Evolutionary conservation across 2,113 vertebrate species (phyloP).

Genomic region (Otis tarda): DNA sequence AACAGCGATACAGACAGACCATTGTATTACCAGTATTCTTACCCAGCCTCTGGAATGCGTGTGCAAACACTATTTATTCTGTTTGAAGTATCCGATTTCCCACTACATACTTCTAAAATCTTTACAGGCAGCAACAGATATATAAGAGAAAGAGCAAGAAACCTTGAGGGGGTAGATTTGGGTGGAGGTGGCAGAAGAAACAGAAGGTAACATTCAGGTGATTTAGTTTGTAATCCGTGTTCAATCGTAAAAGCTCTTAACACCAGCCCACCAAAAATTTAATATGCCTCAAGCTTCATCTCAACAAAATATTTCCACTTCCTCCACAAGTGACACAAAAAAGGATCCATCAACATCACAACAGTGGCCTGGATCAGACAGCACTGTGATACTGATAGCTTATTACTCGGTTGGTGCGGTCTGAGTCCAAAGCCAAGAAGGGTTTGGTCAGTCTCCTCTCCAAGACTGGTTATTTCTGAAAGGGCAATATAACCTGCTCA

Average conservation of each 20-base stretch:
- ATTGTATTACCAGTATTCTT: fast-evolving
- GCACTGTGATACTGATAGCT: background rate
- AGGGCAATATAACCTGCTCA: background rate
- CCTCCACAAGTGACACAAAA: background rate
- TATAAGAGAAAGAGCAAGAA: background rate
- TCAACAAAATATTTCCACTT: background rate
- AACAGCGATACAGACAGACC: background rate
- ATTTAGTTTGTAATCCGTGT: background rate
- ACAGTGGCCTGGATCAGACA: background rate
- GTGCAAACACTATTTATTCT: background rate
- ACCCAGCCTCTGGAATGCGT: fast-evolving
- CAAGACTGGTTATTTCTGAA: background rate
- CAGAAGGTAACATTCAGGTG: background rate
- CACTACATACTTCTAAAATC: background rate
- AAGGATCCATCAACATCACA: background rate
- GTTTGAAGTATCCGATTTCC: background rate
- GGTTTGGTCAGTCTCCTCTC: background rate
- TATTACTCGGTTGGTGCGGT: background rate
- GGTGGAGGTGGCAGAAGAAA: background rate
- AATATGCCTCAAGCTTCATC: background rate
- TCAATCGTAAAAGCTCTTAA: background rate
- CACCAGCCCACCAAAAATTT: background rate
- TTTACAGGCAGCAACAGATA: background rate
- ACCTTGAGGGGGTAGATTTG: background rate
- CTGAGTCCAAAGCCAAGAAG: background rate